Percentiles rank a stretch among this genome's conserved stretches.
phyloP scores from a whole-genome alignment of 2,113 vertebrate genomes.

The Pionites leucogaster region DNA sequence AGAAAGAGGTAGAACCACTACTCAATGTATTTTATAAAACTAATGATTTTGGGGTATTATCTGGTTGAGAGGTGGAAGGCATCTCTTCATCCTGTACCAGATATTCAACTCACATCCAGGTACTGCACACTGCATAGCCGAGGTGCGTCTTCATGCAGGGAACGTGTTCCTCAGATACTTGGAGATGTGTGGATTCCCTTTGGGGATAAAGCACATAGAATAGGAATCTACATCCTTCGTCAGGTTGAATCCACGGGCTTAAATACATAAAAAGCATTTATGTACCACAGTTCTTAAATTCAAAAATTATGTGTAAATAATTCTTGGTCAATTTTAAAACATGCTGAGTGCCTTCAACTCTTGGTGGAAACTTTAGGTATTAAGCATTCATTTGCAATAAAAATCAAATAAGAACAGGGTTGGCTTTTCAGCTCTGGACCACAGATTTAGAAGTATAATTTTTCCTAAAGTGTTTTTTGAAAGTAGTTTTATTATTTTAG shows the following conservation, averaged over 20 bases:
- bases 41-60: neutral
- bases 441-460: neutral
- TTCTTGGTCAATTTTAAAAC: neutral
- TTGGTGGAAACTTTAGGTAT: neutral
- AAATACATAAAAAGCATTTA: neutral
- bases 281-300: neutral
- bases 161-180: neutral
- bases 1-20: neutral
- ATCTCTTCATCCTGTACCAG: neutral
- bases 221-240: neutral
- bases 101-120: neutral
- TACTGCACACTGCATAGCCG: too few relatives aligned
- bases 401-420: neutral
- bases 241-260: neutral
- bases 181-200: accelerated
- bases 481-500: neutral
- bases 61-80: neutral
- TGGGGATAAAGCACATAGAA: neutral
- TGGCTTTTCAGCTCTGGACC: neutral
- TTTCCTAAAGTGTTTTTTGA: neutral
- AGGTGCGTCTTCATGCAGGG: accelerated
- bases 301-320: neutral
- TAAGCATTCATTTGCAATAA: neutral
- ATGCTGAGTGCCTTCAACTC: neutral
- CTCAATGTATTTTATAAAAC: neutral